These are phyloP conservation scores for Brotogeris chrysoptera DNA, from an alignment of 2,797 vertebrate species.

Conservation along the genomic window DNA sequence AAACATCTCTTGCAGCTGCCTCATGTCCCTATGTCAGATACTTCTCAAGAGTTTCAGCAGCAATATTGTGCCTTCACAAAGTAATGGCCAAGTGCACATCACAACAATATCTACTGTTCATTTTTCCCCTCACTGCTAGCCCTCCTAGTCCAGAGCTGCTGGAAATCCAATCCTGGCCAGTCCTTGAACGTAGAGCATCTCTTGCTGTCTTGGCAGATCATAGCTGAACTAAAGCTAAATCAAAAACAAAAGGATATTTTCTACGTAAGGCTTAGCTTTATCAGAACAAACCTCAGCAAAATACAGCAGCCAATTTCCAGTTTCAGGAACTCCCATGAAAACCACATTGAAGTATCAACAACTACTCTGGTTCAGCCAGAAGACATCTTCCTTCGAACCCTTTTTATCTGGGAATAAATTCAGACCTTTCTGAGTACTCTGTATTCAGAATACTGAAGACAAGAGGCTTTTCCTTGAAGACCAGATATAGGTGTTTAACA, in stretches of 20 bases:
- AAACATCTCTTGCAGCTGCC: not conserved
- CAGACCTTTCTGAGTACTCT: not conserved
- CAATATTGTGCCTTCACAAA: not conserved
- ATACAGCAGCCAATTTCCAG: not conserved
- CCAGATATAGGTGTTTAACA: not conserved
- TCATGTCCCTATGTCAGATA: not conserved
- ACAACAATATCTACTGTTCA: not conserved
- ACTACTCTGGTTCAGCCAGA: not conserved
- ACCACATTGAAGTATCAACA: not conserved
- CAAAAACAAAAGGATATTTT: not conserved
- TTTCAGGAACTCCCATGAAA: not conserved
- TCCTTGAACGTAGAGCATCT: not conserved
- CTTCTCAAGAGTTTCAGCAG: not conserved
- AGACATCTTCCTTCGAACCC: not conserved
- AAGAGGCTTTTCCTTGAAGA: not conserved
- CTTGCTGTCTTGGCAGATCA: not conserved
- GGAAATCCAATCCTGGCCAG: not conserved
- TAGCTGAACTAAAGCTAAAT: not conserved
- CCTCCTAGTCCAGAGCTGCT: not conserved
- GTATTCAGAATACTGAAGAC: not conserved
- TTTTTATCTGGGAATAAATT: not conserved
- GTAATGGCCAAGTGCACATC: not conserved
- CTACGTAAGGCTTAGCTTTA: not conserved
- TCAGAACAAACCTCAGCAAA: not conserved
- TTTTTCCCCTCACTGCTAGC: not conserved